A percentile compares a stretch with the other conserved stretches of the same genome.
These are phyloP conservation scores for Phyllostomus hastatus DNA, from an alignment of 2,113 vertebrate genomes.

Conservation along the genomic window DNA sequence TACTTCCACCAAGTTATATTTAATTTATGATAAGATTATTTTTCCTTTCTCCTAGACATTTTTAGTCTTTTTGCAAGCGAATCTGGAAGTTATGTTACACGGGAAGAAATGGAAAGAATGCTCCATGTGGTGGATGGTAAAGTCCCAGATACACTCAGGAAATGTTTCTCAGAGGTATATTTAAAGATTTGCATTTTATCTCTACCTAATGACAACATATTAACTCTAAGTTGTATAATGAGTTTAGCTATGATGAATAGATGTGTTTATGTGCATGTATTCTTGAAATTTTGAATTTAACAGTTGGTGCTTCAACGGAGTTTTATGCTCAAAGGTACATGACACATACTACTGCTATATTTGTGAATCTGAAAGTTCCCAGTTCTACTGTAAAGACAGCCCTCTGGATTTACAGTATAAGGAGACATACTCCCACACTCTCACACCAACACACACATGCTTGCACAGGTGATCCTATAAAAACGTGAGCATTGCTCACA, in stretches of 20 bases:
- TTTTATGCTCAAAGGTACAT: not conserved
- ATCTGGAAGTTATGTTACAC: slow-evolving; percentile 92
- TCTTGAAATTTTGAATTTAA: slow-evolving; percentile 24
- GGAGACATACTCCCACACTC: not conserved
- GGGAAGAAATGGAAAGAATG: slow-evolving; percentile 96
- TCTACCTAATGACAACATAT: not conserved
- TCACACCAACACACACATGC: not conserved
- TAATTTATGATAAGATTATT: slow-evolving; percentile 25
- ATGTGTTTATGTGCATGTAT: not conserved
- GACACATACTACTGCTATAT: not conserved
- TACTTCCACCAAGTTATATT: not conserved
- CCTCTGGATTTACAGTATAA: not conserved
- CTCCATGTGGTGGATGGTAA: slow-evolving; percentile 95
- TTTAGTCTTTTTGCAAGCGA: slow-evolving; percentile 98
- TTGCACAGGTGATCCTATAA: not conserved
- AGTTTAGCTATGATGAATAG: not conserved
- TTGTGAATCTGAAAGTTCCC: slow-evolving; percentile 28
- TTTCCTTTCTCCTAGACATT: slow-evolving; percentile 86
- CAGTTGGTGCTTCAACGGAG: not conserved
- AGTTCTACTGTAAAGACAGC: slow-evolving; percentile 16
- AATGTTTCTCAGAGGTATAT: slow-evolving; percentile 94
- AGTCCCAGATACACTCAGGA: slow-evolving; percentile 92
- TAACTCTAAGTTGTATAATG: slow-evolving; percentile 16
- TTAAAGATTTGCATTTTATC: slow-evolving; percentile 29
- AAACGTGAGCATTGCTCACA: not conserved